phyloP scores from a whole-genome alignment of 2,888 invertebrate genomes.

The Drosophila robusta region DNA sequence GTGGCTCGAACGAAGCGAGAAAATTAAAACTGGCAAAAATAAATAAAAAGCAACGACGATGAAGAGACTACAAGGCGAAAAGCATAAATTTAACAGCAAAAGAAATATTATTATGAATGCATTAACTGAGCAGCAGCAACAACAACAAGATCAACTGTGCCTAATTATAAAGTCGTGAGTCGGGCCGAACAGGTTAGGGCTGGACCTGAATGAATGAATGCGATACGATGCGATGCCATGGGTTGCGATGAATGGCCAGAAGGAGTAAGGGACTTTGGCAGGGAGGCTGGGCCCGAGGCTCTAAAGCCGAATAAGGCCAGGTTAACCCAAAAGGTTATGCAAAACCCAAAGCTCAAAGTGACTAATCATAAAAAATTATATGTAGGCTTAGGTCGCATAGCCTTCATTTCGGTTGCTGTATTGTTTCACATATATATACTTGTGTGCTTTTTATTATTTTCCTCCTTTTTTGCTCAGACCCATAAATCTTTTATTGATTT shows the following conservation, averaged over 20 bases:
- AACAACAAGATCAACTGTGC: slow-evolving; percentile 58
- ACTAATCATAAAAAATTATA: slow-evolving; percentile 80
- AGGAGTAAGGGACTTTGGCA: slow-evolving; percentile 13
- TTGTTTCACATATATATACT: slow-evolving; percentile 24
- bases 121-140: slow-evolving; percentile 76
- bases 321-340: slow-evolving; percentile 62
- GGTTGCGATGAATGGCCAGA: slow-evolving; percentile 52
- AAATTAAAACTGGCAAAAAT: slow-evolving; percentile 82
- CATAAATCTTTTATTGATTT: slow-evolving; percentile 79
- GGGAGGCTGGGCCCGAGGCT: slow-evolving; percentile 3
- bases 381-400: slow-evolving; percentile 54
- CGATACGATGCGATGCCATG: slow-evolving; percentile 18
- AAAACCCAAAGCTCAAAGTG: slow-evolving; percentile 57
- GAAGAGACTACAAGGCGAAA: slow-evolving; percentile 68
- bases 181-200: slow-evolving; percentile 71
- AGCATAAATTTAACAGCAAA: slow-evolving; percentile 81
- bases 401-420: slow-evolving; percentile 35
- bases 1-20: slow-evolving; percentile 67
- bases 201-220: slow-evolving; percentile 65
- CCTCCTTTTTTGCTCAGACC: slow-evolving; percentile 59
- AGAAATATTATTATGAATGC: slow-evolving; percentile 83
- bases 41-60: slow-evolving; percentile 70
- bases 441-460: not conserved
- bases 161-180: slow-evolving; percentile 83
- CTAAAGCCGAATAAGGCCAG: slow-evolving; percentile 6